These are phyloP conservation scores for Chrysolina haemoptera DNA, from an alignment of 2,888 invertebrate species.

Conservation along the genomic window DNA sequence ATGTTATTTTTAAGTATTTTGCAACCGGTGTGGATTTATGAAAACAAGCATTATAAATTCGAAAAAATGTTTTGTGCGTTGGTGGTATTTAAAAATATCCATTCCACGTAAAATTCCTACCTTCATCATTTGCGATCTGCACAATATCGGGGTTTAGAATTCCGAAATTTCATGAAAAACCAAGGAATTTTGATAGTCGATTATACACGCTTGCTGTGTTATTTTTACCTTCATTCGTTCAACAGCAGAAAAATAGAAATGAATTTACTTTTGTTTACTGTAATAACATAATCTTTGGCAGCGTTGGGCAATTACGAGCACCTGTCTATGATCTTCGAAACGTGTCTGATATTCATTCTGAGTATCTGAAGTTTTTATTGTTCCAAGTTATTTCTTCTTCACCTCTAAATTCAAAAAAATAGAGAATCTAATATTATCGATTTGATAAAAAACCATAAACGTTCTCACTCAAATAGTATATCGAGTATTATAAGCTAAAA, in stretches of 20 bases:
- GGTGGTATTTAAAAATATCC: conserved; percentile 20
- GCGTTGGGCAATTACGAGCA: conserved; percentile 4
- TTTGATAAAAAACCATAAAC: no score
- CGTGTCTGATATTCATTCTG: not conserved
- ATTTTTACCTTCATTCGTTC: not conserved
- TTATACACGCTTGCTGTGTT: not conserved
- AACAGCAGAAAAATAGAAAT: not conserved
- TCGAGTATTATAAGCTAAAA: no score
- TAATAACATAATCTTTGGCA: conserved; percentile 6
- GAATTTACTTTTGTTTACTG: not conserved
- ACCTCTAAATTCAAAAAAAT: no score
- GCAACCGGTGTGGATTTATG: conserved; percentile 17
- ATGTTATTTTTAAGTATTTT: conserved; percentile 43
- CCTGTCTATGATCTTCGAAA: not conserved
- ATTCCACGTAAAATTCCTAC: conserved; percentile 11
- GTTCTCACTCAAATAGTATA: no score
- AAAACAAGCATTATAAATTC: conserved; percentile 21
- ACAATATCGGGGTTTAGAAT: not conserved
- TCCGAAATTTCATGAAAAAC: not conserved
- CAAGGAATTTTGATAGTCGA: not conserved
- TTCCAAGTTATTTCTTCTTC: no score
- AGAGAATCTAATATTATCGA: no score
- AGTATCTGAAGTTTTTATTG: no score
- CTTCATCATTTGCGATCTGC: not conserved
- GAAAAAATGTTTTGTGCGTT: conserved; percentile 17